phyloP scores from a whole-genome alignment of 2,113 vertebrate genomes.

The Camelus bactrianus region DNA sequence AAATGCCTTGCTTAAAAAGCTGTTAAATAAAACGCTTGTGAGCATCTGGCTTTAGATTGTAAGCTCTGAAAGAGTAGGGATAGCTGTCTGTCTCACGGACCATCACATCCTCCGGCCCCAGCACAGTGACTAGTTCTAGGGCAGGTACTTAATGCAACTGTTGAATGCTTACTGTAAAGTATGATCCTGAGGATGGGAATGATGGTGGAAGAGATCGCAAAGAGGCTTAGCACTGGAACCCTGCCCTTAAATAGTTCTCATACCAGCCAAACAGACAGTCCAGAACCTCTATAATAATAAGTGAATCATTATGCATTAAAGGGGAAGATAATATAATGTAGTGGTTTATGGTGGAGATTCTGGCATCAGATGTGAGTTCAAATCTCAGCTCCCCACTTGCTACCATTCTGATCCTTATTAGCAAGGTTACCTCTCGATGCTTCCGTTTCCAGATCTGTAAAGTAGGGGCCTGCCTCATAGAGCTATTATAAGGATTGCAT shows the following conservation, averaged over 20 bases:
- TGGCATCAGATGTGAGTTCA: not conserved
- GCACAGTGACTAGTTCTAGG: not conserved
- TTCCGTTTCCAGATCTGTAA: not conserved
- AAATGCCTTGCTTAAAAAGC: conserved; percentile 33
- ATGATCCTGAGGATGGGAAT: not conserved
- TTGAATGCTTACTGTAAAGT: not conserved
- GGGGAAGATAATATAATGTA: not conserved
- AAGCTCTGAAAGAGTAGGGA: not conserved
- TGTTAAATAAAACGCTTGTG: not conserved
- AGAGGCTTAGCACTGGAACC: not conserved
- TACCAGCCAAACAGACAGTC: not conserved
- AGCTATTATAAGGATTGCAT: not conserved
- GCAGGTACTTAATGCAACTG: not conserved
- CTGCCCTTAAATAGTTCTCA: not conserved
- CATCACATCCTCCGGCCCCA: not conserved
- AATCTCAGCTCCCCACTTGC: not conserved
- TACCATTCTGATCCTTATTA: not conserved
- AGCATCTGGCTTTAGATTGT: not conserved
- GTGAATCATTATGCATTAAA: not conserved
- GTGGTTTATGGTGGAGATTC: not conserved
- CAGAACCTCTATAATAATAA: not conserved
- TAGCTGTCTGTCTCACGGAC: not conserved
- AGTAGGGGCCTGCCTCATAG: not conserved
- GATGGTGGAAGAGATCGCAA: not conserved
- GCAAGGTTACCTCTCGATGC: not conserved